Conservation (phyloP, 1,140 invertebrate genomes). For the Lerema accius region DNA sequence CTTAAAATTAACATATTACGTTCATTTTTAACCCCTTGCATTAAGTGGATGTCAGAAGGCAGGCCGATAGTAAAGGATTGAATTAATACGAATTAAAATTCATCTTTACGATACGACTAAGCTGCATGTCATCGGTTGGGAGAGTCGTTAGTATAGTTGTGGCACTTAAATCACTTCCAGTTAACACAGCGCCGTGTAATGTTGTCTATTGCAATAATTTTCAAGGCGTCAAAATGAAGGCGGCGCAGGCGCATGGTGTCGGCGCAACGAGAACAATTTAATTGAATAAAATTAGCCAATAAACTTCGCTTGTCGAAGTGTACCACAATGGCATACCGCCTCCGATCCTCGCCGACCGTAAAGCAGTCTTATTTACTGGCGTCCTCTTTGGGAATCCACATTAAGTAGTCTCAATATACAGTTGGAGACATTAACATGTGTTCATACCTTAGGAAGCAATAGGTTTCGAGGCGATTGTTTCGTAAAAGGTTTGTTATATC, state of each 20-base stretch:
- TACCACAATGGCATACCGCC: constrained; percentile 76
- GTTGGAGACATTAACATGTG: constrained; percentile 57
- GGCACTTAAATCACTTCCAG: constrained; percentile 57
- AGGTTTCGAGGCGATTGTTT: constrained; percentile 24
- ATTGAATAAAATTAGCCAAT: constrained; percentile 82
- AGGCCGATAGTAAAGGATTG: constrained; percentile 43
- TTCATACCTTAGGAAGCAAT: constrained; percentile 48
- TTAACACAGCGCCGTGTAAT: constrained; percentile 46
- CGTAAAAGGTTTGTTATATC: constrained; percentile 25
- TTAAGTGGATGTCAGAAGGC: constrained; percentile 42
- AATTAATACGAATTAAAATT: constrained; percentile 51
- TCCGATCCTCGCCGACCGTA: constrained; percentile 53
- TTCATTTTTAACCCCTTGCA: constrained; percentile 66
- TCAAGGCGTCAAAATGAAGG: constrained; percentile 65
- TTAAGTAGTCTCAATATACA: constrained; percentile 64
- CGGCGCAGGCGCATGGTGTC: constrained; percentile 44
- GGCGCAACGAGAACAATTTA: constrained; percentile 74
- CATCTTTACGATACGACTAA: constrained; percentile 50
- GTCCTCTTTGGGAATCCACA: constrained; percentile 64
- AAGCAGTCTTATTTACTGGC: constrained; percentile 73
- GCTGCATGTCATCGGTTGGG: constrained; percentile 47
- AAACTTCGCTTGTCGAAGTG: constrained; percentile 68
- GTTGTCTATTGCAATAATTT: constrained; percentile 76
- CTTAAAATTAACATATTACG: constrained; percentile 70
- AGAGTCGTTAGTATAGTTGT: constrained; percentile 57